These are phyloP conservation scores for Sebastes matsubarae DNA, from an alignment of 2,797 vertebrate genomes.

Conservation along the genomic window DNA sequence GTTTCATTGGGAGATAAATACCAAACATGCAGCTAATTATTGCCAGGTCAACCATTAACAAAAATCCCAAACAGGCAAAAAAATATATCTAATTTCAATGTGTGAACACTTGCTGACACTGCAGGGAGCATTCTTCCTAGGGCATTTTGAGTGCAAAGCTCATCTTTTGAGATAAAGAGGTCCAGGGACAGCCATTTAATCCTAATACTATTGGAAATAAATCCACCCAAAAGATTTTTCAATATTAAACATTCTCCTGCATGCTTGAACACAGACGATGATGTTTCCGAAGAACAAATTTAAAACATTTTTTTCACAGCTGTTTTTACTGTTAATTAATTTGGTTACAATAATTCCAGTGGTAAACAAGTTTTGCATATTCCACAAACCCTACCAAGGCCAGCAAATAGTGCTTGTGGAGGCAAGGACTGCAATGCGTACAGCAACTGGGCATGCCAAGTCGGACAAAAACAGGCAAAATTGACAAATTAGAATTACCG, in stretches of 20 bases:
- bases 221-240: background rate
- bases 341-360: background rate
- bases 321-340: background rate
- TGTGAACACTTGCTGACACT: conserved; percentile 43
- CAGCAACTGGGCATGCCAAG: background rate
- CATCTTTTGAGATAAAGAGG: conserved; percentile 25
- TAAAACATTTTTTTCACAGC: too few species aligned
- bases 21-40: conserved; percentile 43
- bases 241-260: background rate
- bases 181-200: conserved; percentile 26
- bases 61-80: conserved; percentile 33
- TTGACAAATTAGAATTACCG: background rate
- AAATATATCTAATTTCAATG: conserved; percentile 27
- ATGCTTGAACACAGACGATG: background rate
- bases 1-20: conserved; percentile 33
- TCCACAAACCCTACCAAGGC: too few species aligned
- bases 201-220: conserved; percentile 3
- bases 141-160: conserved; percentile 22
- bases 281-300: too few species aligned
- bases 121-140: conserved; percentile 10
- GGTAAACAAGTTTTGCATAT: background rate
- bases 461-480: background rate
- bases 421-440: background rate
- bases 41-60: conserved; percentile 35
- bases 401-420: background rate